Base-by-base conservation (phyloP, 2,113 vertebrate genomes). In the Paracanthobrama guichenoti region DNA sequence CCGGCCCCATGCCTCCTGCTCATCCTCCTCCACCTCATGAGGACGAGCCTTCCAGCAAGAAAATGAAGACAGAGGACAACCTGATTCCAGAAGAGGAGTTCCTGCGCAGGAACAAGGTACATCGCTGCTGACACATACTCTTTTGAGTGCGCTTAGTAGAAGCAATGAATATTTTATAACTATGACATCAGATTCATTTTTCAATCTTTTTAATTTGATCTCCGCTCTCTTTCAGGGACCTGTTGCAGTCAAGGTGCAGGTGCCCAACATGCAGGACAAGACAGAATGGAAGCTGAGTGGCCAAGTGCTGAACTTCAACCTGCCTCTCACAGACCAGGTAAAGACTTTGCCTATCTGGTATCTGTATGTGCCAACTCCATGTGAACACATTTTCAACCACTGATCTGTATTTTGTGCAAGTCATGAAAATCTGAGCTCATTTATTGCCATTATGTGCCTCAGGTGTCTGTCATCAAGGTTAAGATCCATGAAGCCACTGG, bases 211-310 rank as follows among this genome's bases (percentile, higher is more conserved):
- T 67, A 20, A 7, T 82, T 48, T 82, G 9, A 35, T 24, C 7
- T 55, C 24, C 55, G 11, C 60, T 26, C 14, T 7, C 20, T 59
- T 82, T 1, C 62, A 99, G 98, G 97, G 97, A 90, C 97, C 98
- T 0, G 98, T 99, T 84, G 96, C 97, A 0, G 97, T 99, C 89
- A 99, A 99, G 93, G 97, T 99, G 9, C 98, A 99, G 79, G 98
- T 99, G 12, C 98, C 97, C 88, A 99, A 98, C 94, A 99, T 99
- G 98, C 98, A 99, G 92, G 98, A 99, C 93, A 99, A 99, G 94
- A 97, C 95, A 0, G 98, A 99, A 96, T 99, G 98, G 98, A 99
- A 99, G 85, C 93, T 99, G 84, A 96, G 94, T 0, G 98, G 98
- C 85, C 98, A 99, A 90, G 94, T 98, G 85, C 90, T 99, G 89